phyloP scores from a whole-genome alignment of 2,888 invertebrate genomes.

The Deilephila porcellus region DNA sequence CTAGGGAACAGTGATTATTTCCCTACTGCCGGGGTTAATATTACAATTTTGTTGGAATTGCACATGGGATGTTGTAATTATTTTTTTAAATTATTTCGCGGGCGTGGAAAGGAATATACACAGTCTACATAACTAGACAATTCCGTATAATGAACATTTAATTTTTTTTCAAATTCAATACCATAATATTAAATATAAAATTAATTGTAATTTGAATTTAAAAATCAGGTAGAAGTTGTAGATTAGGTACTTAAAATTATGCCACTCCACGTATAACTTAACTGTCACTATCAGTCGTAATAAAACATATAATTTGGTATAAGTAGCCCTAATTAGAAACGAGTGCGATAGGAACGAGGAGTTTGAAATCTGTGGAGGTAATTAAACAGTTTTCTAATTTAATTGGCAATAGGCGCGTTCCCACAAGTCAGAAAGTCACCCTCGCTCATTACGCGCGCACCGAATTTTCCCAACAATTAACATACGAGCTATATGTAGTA shows the following conservation, averaged over 20 bases:
- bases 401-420: constrained; percentile 82
- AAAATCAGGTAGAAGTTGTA: constrained; percentile 31
- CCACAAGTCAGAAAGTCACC: constrained; percentile 80
- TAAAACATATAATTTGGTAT: constrained; percentile 63
- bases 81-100: neutral
- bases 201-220: too few species aligned
- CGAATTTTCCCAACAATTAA: constrained; percentile 79
- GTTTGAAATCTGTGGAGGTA: constrained; percentile 54
- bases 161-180: too few species aligned
- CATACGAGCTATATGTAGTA: constrained; percentile 61
- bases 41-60: neutral
- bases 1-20: constrained; percentile 10
- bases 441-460: constrained; percentile 65
- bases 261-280: constrained; percentile 42
- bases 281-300: constrained; percentile 31
- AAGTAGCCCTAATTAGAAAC: constrained; percentile 66
- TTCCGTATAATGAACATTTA: too few species aligned
- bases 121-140: too few species aligned
- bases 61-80: neutral
- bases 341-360: constrained; percentile 46
- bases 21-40: neutral
- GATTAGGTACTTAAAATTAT: constrained; percentile 54
- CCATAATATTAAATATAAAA: too few species aligned
- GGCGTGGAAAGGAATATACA: too few species aligned
- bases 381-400: constrained; percentile 82